Base-by-base conservation (phyloP, 2,888 invertebrate species). In the Pseudolycoriella hygida region DNA sequence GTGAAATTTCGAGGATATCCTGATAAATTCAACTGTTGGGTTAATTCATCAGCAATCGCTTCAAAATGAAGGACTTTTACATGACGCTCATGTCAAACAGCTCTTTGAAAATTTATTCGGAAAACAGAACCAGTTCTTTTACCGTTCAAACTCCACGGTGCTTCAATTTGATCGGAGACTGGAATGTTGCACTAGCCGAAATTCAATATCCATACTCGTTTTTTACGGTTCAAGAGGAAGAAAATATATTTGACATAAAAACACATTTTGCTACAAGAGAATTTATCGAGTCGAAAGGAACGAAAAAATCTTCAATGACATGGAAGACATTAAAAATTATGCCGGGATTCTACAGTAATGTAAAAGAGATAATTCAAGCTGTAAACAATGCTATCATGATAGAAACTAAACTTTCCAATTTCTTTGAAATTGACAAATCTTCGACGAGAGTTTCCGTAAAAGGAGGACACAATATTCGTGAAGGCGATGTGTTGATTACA, bases 81-180 rank as follows among this genome's bases (percentile, higher is more conserved):
- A 2, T 34, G 30, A 43, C 43, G 18, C 12, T 43, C n/a, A 11
- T 43, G 17, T 30, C 32, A 14, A 43, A 43, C 14, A 43, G 43
- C n/a, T 43, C 43, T 15, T n/a, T 43, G 15, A 20, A 37, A 6
- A 15, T 20, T 19, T 38, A 19, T 38, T 37, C 43, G n/a, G 19
- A 34, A n/a, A 43, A 43, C 17, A 43, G 19, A 20, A 38, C 43
- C 17, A 17, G 19, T 32, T 43, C 43, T 19, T 43, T 43, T 12
- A 38, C 43, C 2, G 43, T 43, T 5, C 37, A 20, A 18, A 11
- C 37, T 14, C 37, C 43, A 10, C 17, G 34, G 14, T 19, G 37
- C 17, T 19, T 43, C 2, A n/a, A 18, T 11, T 38, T 43, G 15
- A 14, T 2, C 11, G 43, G 38, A 20, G 19, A 43, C n/a, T 43